Conservation (phyloP, 2,797 vertebrate genomes). For the Spinus pinus region DNA sequence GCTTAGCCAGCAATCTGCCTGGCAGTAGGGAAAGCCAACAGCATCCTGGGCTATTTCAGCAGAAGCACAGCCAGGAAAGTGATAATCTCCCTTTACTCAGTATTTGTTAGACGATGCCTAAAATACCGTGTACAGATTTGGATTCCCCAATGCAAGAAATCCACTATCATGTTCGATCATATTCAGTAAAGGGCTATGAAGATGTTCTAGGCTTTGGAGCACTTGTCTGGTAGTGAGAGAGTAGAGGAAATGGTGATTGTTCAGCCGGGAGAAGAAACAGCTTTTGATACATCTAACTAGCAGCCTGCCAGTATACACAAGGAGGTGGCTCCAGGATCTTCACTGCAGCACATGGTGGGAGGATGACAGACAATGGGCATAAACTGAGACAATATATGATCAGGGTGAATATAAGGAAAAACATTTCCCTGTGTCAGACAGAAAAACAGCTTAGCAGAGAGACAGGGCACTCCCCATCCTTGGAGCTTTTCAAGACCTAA, state of each 20-base stretch:
- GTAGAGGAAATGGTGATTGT: background rate
- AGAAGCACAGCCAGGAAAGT: background rate
- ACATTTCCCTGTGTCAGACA: background rate
- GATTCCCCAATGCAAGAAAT: background rate
- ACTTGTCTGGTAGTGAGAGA: background rate
- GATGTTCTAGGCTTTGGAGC: background rate
- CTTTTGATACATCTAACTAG: background rate
- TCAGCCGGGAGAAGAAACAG: background rate
- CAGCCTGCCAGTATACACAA: background rate
- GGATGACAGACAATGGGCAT: background rate
- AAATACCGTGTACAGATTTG: background rate
- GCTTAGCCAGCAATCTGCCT: background rate
- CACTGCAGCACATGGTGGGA: fast-evolving
- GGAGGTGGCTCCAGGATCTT: background rate
- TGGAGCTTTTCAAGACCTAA: background rate
- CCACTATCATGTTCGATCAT: fast-evolving
- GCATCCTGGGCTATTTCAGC: background rate
- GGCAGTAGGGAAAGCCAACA: background rate
- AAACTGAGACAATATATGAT: background rate
- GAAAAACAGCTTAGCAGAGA: background rate
- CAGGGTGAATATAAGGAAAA: background rate
- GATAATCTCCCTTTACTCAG: background rate
- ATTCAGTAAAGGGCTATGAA: background rate
- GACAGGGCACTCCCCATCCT: background rate
- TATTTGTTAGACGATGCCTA: background rate